Evolutionary conservation across 2,888 invertebrate genomes (phyloP), one percentile per base, ranked within the genome.

Genomic region (Vesta saturnalis): DNA sequence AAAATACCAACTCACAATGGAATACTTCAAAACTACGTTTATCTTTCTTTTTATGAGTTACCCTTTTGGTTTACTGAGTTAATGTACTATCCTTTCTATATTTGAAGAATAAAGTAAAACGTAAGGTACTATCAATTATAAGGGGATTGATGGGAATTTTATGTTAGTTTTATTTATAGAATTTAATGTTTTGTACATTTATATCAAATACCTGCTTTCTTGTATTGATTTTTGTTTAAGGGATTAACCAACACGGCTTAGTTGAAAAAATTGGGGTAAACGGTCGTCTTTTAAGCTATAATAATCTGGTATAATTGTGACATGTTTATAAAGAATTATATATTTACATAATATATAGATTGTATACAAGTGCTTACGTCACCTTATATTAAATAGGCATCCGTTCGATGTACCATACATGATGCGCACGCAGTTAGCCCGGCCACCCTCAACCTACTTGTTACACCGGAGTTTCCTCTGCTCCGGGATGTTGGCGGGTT

Each of bases 401-500:
- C 60, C 72, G 76, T 77, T 77, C 77, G 78, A 77, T 78, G 78
- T 77, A 73, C 71, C 73, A 69, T 69, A 70, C 67, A 66, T 60
- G 59, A 65, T 78, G 82, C 82, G 82, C 80, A 79, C 81, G 81
- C 79, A 77, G 76, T 72, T 72, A 73, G 74, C 80, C 81, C 80
- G 80, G 82, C 79, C 79, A 77, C 75, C 77, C 74, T 79, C 79
- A 81, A 81, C 81, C 82, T 83, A 83, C 83, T 83, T 83, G 82
- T 83, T 83, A 82, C 83, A 80, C 82, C 80, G 81, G 81, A 81
- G 82, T 81, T 78, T 79, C 76, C 77, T 78, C 79, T 79, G 79
- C 78, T 81, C 81, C 81, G 80, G 81, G 81, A 80, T 80, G 80
- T 77, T 77, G 78, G 79, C 77, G 77, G 77, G 77, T 77, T 69